Evolutionary conservation across 2,113 vertebrate genomes (phyloP).

Genomic region (Pelecanus crispus): DNA sequence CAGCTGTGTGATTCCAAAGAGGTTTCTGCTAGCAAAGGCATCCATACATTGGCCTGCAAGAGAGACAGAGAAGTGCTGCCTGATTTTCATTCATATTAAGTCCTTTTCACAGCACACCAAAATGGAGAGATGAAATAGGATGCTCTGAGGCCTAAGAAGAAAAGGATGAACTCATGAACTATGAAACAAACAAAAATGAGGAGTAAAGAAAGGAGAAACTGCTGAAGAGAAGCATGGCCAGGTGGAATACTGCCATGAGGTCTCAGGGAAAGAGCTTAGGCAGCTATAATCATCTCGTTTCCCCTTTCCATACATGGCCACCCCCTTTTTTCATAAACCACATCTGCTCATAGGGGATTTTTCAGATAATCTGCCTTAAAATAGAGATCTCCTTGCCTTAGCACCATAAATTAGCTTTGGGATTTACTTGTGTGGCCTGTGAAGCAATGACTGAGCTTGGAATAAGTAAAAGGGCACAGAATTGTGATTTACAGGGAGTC

Average conservation of each 20-base stretch:
- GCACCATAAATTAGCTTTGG: not conserved
- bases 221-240: not conserved
- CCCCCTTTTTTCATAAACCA: not conserved
- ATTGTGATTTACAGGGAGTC: not conserved
- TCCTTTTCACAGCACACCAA: not conserved
- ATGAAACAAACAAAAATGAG: not conserved
- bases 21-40: not conserved
- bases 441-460: not conserved
- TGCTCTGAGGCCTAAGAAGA: not conserved
- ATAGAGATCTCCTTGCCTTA: not conserved
- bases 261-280: not conserved
- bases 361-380: not conserved
- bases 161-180: not conserved
- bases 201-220: not conserved
- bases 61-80: not conserved
- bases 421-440: not conserved
- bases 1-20: conserved; percentile 4
- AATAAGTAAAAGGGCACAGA: not conserved
- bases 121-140: not conserved
- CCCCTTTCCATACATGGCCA: not conserved
- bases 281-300: not conserved
- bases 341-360: not conserved
- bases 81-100: not conserved
- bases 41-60: not conserved
- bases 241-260: not conserved